Conservation (phyloP, 2,797 vertebrate genomes). For the Chaetodon trifasciatus region DNA sequence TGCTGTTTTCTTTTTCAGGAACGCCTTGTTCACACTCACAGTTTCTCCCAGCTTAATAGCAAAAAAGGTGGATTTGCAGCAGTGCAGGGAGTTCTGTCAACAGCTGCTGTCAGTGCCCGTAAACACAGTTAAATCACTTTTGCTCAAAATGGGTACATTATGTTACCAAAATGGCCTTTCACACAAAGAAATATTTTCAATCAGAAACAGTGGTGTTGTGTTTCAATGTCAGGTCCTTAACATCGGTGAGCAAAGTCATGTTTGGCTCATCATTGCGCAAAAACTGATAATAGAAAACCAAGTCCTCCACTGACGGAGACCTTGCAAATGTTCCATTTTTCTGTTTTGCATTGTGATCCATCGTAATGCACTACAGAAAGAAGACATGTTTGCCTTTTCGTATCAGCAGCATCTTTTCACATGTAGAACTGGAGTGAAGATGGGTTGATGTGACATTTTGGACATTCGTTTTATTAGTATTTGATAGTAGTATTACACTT, state of each 20-base stretch:
- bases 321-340: background rate
- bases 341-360: background rate
- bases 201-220: background rate
- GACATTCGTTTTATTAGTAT: background rate
- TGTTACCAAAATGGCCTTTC: slow-evolving; percentile 4
- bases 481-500: background rate
- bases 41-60: background rate
- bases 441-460: background rate
- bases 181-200: background rate
- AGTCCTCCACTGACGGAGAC: background rate
- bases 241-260: background rate
- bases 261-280: background rate
- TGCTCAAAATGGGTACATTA: background rate
- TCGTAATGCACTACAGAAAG: background rate
- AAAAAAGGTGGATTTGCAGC: slow-evolving; percentile 22
- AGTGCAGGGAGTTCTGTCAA: background rate
- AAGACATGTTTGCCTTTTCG: background rate
- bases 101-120: background rate
- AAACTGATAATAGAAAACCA: background rate
- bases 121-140: slow-evolving; percentile 1
- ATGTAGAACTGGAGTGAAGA: background rate
- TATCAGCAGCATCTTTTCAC: background rate
- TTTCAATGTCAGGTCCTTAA: background rate
- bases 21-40: background rate
- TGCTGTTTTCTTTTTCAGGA: slow-evolving; percentile 30